phyloP scores from a whole-genome alignment of 1,140 invertebrate genomes.

The Hylaeus volcanicus region DNA sequence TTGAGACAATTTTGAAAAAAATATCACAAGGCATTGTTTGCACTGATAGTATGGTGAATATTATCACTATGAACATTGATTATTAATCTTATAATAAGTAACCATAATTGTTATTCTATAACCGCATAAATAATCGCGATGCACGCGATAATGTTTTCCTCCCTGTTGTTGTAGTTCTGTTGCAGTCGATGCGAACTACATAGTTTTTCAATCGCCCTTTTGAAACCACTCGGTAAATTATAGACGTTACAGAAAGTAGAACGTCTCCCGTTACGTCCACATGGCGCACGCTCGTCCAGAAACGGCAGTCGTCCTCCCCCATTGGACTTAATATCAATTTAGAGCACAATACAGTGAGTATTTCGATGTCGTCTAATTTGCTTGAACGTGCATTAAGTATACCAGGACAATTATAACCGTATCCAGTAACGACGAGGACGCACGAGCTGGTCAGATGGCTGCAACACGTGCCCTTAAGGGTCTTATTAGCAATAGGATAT shows the following conservation, averaged over 20 bases:
- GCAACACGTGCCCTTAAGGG: constrained; percentile 52
- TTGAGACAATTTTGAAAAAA: no score
- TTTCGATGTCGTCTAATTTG: constrained; percentile 49
- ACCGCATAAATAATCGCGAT: no score
- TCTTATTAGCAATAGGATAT: constrained; percentile 64
- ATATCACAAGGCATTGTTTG: no score
- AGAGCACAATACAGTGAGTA: constrained; percentile 34
- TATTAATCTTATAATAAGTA: no score
- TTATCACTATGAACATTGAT: no score
- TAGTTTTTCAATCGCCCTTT: constrained; percentile 1
- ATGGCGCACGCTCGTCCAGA: constrained; percentile 29
- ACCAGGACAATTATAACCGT: constrained; percentile 55
- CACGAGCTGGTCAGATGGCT: constrained; percentile 29
- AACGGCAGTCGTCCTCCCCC: not conserved
- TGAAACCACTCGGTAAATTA: constrained; percentile 21
- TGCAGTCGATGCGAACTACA: not conserved
- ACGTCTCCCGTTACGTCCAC: constrained; percentile 7
- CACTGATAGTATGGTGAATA: no score
- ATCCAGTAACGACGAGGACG: constrained; percentile 45
- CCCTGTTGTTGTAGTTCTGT: no score
- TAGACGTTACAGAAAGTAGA: constrained; percentile 11
- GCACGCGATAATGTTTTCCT: no score
- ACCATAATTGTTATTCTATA: no score
- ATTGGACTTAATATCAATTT: constrained; percentile 50
- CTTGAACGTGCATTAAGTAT: constrained; percentile 47